A percentile compares a stretch with the other conserved stretches of the same genome.
Evolutionary conservation across 2,113 vertebrate genomes (phyloP).

Genomic region (Xenopus laevis): DNA sequence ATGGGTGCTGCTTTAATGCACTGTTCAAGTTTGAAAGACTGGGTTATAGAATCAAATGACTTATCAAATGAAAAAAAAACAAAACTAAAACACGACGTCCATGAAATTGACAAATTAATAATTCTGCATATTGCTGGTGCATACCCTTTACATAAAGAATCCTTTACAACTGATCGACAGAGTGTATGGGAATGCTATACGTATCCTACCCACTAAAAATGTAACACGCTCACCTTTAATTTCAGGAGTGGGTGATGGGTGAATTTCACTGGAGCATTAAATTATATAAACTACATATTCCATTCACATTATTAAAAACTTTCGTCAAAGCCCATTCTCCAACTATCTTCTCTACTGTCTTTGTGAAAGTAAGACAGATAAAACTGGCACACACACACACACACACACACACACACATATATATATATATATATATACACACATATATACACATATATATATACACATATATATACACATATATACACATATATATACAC

Average conservation of each 20-base stretch:
- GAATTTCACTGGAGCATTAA: not conserved
- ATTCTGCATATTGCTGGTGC: conserved; percentile 1
- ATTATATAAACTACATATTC: not conserved
- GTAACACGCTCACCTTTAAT: not conserved
- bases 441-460: no score
- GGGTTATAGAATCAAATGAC: not conserved
- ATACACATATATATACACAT: no score
- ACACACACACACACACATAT: no score
- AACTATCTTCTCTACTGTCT: not conserved
- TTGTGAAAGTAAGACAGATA: conserved; percentile 4
- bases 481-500: no score
- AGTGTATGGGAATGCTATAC: conserved; percentile 22
- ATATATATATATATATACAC: no score
- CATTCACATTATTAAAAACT: not conserved
- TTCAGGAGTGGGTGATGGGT: not conserved
- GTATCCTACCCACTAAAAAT: not conserved
- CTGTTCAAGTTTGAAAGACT: not conserved
- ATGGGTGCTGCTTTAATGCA: not conserved
- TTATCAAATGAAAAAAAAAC: not conserved
- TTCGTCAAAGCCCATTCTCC: conserved; percentile 4
- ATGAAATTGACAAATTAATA: not conserved
- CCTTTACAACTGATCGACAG: no score
- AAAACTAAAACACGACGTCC: not conserved
- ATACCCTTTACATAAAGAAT: not conserved
- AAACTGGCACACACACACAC: conserved; percentile 5